Conservation (phyloP, 2,797 vertebrate species). For the Acropternis orthonyx region DNA sequence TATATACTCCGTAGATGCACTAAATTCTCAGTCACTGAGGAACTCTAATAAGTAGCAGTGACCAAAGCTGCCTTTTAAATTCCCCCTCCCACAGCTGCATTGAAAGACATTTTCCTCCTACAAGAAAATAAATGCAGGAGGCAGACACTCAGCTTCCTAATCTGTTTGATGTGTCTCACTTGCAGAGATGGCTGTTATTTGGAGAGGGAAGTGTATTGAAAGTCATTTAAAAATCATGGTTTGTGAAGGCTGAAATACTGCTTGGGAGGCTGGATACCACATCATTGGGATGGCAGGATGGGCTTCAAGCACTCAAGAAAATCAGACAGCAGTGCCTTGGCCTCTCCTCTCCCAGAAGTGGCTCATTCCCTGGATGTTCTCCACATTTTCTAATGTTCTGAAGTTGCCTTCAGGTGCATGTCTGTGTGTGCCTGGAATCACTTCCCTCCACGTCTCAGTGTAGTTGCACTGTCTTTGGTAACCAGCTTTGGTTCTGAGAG, state of each 20-base stretch:
- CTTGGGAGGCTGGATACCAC: background rate
- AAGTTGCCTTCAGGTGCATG: background rate
- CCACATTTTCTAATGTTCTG: fast-evolving
- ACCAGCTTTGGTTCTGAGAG: background rate
- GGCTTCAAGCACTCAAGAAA: background rate
- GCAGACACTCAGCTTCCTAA: background rate
- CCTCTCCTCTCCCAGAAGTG: background rate
- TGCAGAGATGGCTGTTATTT: background rate
- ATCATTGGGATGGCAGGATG: background rate
- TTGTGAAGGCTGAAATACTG: background rate
- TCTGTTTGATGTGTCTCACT: background rate
- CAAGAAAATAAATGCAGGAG: background rate
- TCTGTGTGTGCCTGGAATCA: fast-evolving
- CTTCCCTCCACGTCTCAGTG: background rate
- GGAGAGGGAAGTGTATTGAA: background rate
- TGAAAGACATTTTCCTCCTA: background rate
- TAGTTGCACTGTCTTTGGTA: background rate
- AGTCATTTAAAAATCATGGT: background rate
- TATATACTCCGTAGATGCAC: background rate
- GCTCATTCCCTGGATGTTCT: background rate
- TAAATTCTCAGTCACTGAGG: background rate
- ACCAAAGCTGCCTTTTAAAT: background rate
- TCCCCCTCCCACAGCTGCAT: background rate
- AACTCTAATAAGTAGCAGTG: background rate
- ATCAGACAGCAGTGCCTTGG: background rate